Base-by-base conservation (phyloP, 2,888 invertebrate genomes). In the Ferrisia virgata region DNA sequence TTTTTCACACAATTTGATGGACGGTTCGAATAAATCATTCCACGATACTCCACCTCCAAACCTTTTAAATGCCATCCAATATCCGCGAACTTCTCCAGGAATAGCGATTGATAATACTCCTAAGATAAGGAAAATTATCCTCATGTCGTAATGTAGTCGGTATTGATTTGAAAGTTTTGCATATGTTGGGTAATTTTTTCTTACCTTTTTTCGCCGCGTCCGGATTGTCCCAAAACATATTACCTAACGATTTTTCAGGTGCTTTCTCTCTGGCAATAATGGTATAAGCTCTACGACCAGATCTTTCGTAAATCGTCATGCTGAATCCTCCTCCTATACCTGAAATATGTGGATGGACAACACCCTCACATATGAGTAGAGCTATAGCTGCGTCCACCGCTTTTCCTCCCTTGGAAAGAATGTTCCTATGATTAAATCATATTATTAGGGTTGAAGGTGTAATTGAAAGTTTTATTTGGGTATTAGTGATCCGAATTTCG, bases 11-110 rank as follows among this genome's bases (percentile, higher is more conserved):
- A 98, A 89, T 47, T 93, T 90, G 79, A 95, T 95, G 0, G 94
- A 91, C 0, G 97, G 96, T 86, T 91, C 89, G 85, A 98, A 92
- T 33, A 98, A 90, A 0, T 93, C 92, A 64, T 89, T 89, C 98
- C 98, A 98, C 0, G 92, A 91, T 79, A 97, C 89, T 0, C 86
- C 87, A 0, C 96, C 96, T 88, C 93, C 87, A 36, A 86, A 87
- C 33, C 85, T 86, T 86, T 92, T 89, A 89, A 96, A 92, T 40
- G 95, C 92, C 85, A 91, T 92, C 91, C 94, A 93, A 88, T 95
- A 96, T 1, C 98, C 98, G 84, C 91, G 90, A 15, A 98, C 88
- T 89, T 97, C 97, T 9, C 96, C 96, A 0, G 98, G 97, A 15
- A 98, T 94, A 13, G 93, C 98, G 13, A 94, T 91, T 0, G 96